Evolutionary conservation across 2,888 invertebrate genomes (phyloP), one percentile per base, ranked within the genome.

Genomic region (Agrochola circellaris): DNA sequence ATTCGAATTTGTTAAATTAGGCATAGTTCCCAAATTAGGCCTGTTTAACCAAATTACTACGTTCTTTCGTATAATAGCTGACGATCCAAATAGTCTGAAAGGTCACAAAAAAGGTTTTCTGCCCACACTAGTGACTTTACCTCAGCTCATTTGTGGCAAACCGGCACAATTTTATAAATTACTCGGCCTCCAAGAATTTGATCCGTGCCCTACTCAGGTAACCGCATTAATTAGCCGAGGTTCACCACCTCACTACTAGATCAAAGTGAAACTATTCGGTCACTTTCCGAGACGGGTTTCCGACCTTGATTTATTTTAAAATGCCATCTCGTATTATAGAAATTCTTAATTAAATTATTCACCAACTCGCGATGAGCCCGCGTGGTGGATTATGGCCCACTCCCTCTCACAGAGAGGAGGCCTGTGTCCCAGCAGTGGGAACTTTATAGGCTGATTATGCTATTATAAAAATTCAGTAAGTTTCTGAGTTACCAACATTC

Each of bases 131-230:
- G 78, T 76, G 77, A 73, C 51, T 71, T 75, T 67, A 48, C 45
- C 56, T 71, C 64, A 65, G 69, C 73, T 85, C 74, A 70, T 82
- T 86, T 85, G 77, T 70, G 79, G 73, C 66, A 71, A 75, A 61
- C 76, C 58, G 71, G 64, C 58, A 73, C 79, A 87, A 82, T 87
- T 88, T 88, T 85, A 79, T 79, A 87, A 88, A 88, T 88, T 79
- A 85, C 83, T 62, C 67, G 68, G 56, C 74, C 80, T 78, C 75
- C 69, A 71, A 68, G 88, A 81, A 87, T 88, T 86, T 79, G 82
- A 87, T 87, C 87, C 78, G 75, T 77, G 75, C 76, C 85, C 78
- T 75, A 81, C 60, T 72, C 79, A 75, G 75, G 81, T 79, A 81
- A 81, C 84, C 84, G 82, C 71, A 83, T 83, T 84, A 86, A 88